Conservation (phyloP, 2,797 vertebrate genomes). For the Dipus sagitta region DNA sequence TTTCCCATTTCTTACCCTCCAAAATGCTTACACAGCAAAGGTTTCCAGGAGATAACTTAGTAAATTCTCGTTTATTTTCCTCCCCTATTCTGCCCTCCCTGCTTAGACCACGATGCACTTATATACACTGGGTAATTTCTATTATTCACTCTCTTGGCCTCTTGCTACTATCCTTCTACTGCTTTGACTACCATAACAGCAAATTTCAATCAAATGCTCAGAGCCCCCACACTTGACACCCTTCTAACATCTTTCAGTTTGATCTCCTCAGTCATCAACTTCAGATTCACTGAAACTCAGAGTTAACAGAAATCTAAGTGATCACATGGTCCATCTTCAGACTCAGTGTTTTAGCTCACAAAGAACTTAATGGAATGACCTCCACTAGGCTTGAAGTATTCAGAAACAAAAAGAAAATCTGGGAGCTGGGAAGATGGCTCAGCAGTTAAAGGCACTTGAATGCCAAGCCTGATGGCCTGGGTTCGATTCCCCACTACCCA, state of each 20-base stretch:
- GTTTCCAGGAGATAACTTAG: background rate
- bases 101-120: too few species aligned
- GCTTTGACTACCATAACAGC: background rate
- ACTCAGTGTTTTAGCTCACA: background rate
- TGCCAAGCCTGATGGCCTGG: too few species aligned
- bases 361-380: background rate
- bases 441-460: too few species aligned
- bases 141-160: background rate
- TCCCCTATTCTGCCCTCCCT: too few species aligned
- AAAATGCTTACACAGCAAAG: conserved; percentile 38
- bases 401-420: background rate
- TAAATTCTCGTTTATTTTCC: background rate
- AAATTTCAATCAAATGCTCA: conserved; percentile 1
- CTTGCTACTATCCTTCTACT: background rate
- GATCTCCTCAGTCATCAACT: background rate
- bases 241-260: background rate
- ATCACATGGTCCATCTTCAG: background rate
- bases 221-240: background rate
- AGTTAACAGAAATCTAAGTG: background rate
- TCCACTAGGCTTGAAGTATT: background rate
- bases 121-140: background rate
- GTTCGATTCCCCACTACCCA: too few species aligned
- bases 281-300: background rate
- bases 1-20: conserved; percentile 55
- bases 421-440: too few species aligned